Base-by-base conservation (phyloP, 2,113 vertebrate genomes). In the Sinocyclocheilus maitianheensis region DNA sequence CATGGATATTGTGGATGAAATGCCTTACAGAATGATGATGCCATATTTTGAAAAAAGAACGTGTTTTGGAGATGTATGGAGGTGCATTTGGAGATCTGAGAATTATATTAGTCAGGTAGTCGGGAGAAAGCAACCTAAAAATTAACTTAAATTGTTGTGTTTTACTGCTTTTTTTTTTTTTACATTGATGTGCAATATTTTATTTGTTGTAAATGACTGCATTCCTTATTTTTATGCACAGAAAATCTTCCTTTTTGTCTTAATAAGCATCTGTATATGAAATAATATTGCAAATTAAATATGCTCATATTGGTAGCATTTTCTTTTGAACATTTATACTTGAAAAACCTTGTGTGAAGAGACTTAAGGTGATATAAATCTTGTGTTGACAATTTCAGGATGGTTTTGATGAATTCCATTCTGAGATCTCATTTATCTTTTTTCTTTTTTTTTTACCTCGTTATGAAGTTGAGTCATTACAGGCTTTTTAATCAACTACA, bases 271-370 rank as follows among this genome's bases (percentile, higher is more conserved):
- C 71, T 51, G 26, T 86, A 34, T 81, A 62, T 40, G 13, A 74
- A 3, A 83, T 71, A 34, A 16, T 65, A 75, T 43, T 72, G 53
- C 76, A 55, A 58, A 67, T 84, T 67, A 58, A 22, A 77, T 77
- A 69, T 26, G 77, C 65, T 62, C 20, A 62, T 69, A 79, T 83
- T 48, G 74, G 24, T 88, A 83, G 11, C 26, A n/a, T 86, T 86
- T 86, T 76, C 34, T 34, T 85, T 88, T 78, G 22, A 65, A 74
- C 18, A 88, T 85, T 88, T 30, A 88, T 88, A 86, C 87, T 88
- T 86, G 87, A 83, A 65, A 48, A 80, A 30, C 46, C 10, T 48
- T 48, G 46, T 48, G 46, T 48, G 46, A 48, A 55, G 13, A 55
- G 6, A 55, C 53, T 18, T 14, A 53, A 53, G 51, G 51, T 53